Evolutionary conservation across 2,888 invertebrate genomes (phyloP), one percentile per base, ranked within the genome.

Genomic region (Eupithecia exiguata): DNA sequence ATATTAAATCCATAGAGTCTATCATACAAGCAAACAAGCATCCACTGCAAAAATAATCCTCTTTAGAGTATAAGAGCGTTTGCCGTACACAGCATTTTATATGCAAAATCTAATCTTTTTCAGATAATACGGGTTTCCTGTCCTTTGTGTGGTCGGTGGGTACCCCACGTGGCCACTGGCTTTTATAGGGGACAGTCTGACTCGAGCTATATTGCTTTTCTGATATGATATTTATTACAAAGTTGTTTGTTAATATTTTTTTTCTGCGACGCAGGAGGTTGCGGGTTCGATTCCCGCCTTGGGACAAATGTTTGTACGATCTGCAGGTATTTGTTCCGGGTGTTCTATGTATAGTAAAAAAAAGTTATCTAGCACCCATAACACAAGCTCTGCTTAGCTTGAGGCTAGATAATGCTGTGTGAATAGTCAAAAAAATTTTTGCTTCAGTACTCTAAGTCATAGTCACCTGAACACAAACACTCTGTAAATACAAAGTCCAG

Each of bases 91-190:
- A 74, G 69, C 74, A 73, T 74, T 74, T 74, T 74, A 72, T 77
- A 74, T 74, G 74, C 77, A 77, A 71, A 77, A 74, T 77, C 77
- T 77, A 74, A 77, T 77, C 68, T 77, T 71, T 74, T 66, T 43
- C 66, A 71, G 72, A 74, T 77, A 77, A 72, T 74, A 69, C 43
- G 69, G 69, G 36, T 69, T 40, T 69, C 66, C 38, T 63, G 69
- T 72, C 74, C 71, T 74, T 77, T 74, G 72, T 72, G 49, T 62
- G 62, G 67, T 49, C 72, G 25, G 49, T 43, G 14, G 38, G 21
- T 25, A 16, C 30, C 71, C 65, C 16, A 68, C 71, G 65, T 71
- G 62, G 68, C 76, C 69, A 69, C 70, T 72, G 62, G 68, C 62
- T 77, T 69, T 72, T 72, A 74, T 43, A 62, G 38, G 36, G 68